phyloP scores from a whole-genome alignment of 1,140 invertebrate genomes.

The Bombus picipes region DNA sequence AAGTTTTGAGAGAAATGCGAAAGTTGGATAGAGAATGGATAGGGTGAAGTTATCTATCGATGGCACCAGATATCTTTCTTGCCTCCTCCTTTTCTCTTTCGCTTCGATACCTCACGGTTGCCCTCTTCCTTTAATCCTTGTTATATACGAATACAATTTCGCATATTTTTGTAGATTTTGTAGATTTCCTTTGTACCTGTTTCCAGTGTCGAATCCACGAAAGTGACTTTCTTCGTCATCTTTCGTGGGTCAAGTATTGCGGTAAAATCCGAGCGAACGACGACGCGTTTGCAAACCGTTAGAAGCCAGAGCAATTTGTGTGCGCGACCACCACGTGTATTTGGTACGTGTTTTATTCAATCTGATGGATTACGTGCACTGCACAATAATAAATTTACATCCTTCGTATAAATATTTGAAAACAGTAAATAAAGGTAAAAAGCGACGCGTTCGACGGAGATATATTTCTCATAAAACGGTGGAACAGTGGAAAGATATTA shows the following conservation, averaged over 20 bases:
- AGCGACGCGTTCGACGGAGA: neutral
- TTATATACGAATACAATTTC: neutral
- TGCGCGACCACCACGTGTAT: neutral
- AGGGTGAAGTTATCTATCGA: conserved; percentile 79
- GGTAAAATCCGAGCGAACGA: neutral
- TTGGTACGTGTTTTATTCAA: neutral
- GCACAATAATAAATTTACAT: neutral
- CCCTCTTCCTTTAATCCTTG: conserved; percentile 11
- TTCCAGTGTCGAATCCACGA: too few species aligned
- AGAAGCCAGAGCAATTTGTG: neutral
- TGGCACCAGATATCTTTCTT: conserved; percentile 70
- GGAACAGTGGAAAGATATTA: neutral
- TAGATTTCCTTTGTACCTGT: neutral
- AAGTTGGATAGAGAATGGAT: conserved; percentile 81
- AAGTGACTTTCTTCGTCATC: conserved; percentile 3
- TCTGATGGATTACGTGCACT: conserved; percentile 7
- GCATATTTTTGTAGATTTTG: neutral
- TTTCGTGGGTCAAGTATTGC: neutral
- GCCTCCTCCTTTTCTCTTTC: neutral
- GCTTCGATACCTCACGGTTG: neutral
- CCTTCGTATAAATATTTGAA: neutral
- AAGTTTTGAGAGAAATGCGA: conserved; percentile 81
- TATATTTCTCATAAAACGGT: neutral
- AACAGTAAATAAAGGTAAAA: neutral
- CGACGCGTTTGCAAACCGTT: neutral